Conservation (phyloP, 2,888 invertebrate genomes). For the Drosophila pegasa region DNA sequence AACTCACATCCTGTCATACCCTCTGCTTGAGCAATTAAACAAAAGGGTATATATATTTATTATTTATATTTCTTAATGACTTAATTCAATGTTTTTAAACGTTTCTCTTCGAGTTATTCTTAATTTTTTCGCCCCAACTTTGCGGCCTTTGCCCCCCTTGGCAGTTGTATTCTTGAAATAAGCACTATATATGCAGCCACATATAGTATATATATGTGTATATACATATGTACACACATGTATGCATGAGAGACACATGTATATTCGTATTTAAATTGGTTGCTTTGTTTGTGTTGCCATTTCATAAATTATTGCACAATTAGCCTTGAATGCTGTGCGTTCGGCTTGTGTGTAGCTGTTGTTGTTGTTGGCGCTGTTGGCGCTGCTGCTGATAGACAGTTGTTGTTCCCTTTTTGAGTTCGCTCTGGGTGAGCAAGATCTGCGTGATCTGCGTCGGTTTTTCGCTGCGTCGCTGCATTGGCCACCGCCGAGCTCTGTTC, state of each 20-base stretch:
- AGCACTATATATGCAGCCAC: conserved; percentile 2
- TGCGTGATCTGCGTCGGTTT: conserved; percentile 26
- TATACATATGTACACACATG: not conserved
- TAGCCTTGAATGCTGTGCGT: conserved; percentile 60
- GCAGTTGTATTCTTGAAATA: conserved; percentile 4
- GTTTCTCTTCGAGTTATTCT: conserved; percentile 24
- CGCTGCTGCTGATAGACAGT: conserved; percentile 21
- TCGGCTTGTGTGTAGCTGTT: conserved; percentile 19
- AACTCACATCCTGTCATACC: not conserved
- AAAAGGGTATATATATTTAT: not conserved
- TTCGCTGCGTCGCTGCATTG: conserved; percentile 51
- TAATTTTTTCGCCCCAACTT: conserved; percentile 15
- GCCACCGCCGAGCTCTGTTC: conserved; percentile 12
- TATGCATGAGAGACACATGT: not conserved
- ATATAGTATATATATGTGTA: not conserved
- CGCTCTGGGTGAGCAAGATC: conserved; percentile 55
- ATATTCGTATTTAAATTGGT: conserved; percentile 37
- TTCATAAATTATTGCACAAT: conserved; percentile 75
- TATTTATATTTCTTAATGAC: conserved; percentile 17
- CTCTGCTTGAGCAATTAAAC: not conserved
- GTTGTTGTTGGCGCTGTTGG: conserved; percentile 11
- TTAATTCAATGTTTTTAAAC: conserved; percentile 26
- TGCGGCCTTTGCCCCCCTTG: conserved; percentile 1
- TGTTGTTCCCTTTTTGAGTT: conserved; percentile 51
- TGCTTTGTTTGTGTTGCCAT: conserved; percentile 48